Evolutionary conservation across 1,140 invertebrate species (phyloP), one percentile per base, ranked within the genome.

Genomic region (Paramacrobiotus metropolitanus): DNA sequence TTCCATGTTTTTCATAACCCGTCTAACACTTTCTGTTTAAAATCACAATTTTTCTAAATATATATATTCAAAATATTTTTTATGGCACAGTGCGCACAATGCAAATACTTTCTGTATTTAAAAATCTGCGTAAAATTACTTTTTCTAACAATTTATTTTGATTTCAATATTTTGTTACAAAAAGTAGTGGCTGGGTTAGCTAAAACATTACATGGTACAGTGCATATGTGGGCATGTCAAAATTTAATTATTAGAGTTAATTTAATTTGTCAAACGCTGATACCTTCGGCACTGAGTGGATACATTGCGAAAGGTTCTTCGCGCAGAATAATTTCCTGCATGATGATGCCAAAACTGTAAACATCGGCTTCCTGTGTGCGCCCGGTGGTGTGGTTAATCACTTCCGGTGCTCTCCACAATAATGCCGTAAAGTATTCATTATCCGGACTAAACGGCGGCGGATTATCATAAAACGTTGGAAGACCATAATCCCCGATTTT

Each of bases 401-500:
- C 48, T 28, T 55, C 48, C 1, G 89, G 89, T 0, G 88, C 85
- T 29, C 83, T 88, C 88, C 88, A 93, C 61, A 93, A 74, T 44
- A 89, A 72, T 65, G 87, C 86, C 48, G 48, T 55, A 15, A 9
- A 55, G 48, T 55, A 55, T 15, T 20, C 15, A 24, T 55, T 55
- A 28, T 55, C 48, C 48, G 48, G 15, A 15, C 28, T 55, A 20
- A 55, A 28, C 48, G 15, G 15, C 15, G 24, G 4, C 48, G 48
- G 9, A 15, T 4, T 55, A 4, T 15, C 48, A 28, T 55, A 55
- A 28, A 55, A 55, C 15, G 48, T 55, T 15, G 48, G 48, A 4
- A 55, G 48, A 29, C 83, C 84, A 68, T 86, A 87, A 73, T 88
- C 85, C 2, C 85, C 84, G 64, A 89, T 77, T 74, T 87, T 87